A percentile compares a stretch with the other conserved stretches of the same genome.
Evolutionary conservation across 2,888 invertebrate species (phyloP).

Genomic region (Drosophila vallismaia): DNA sequence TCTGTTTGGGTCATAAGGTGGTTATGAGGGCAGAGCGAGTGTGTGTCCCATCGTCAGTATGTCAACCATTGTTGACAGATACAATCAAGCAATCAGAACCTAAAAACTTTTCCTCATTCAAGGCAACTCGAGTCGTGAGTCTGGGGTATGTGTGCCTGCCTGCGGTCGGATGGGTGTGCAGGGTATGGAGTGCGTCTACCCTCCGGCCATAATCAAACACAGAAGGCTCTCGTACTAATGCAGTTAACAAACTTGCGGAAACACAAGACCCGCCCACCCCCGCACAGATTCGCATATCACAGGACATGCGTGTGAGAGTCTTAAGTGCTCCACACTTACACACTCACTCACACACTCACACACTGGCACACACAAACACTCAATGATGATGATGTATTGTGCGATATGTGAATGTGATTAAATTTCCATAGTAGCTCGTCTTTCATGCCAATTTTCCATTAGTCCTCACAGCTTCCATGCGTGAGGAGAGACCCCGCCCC

Average conservation of each 20-base stretch:
- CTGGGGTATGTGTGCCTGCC: not conserved
- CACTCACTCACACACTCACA: slow-evolving; percentile 39
- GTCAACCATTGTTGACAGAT: slow-evolving; percentile 69
- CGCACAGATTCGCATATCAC: slow-evolving; percentile 12
- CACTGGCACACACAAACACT: slow-evolving; percentile 34
- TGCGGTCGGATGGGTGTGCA: slow-evolving; percentile 12
- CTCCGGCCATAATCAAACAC: slow-evolving; percentile 75
- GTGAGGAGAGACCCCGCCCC: slow-evolving; percentile 17
- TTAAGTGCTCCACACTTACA: slow-evolving; percentile 58
- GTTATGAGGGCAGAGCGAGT: not conserved
- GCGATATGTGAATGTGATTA: slow-evolving; percentile 79
- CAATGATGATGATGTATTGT: slow-evolving; percentile 79
- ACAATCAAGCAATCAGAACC: slow-evolving; percentile 81
- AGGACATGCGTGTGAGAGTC: slow-evolving; percentile 58
- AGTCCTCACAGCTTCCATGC: slow-evolving; percentile 51
- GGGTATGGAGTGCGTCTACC: slow-evolving; percentile 48
- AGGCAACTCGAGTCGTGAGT: slow-evolving; percentile 11
- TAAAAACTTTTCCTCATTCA: slow-evolving; percentile 77
- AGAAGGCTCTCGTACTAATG: slow-evolving; percentile 72
- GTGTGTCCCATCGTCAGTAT: slow-evolving; percentile 29
- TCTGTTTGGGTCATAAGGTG: slow-evolving; percentile 35
- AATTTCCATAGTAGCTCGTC: slow-evolving; percentile 79
- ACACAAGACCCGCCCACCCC: slow-evolving; percentile 40
- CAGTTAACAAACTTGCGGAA: slow-evolving; percentile 78
- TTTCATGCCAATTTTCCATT: slow-evolving; percentile 80